A percentile compares a stretch with the other conserved stretches of the same genome.
Evolutionary conservation across 2,113 vertebrate species (phyloP).

Genomic region (Pandion haliaetus): DNA sequence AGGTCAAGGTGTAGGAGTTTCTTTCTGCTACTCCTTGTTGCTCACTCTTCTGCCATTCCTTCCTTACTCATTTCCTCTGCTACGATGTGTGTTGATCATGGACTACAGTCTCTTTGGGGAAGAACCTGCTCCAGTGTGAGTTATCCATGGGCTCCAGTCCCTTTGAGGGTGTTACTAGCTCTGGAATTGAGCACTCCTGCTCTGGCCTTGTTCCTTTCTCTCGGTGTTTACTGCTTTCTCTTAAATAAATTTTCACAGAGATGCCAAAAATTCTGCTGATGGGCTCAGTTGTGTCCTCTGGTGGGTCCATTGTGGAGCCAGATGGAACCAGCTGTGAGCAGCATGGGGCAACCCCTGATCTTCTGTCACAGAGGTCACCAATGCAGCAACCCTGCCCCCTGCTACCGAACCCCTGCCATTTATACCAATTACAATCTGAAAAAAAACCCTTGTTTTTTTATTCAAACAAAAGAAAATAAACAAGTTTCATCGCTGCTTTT

Average conservation of each 20-base stretch:
- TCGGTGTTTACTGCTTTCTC: background rate
- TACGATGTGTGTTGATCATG: background rate
- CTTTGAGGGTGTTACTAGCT: background rate
- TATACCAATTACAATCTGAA: background rate
- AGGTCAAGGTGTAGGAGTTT: background rate
- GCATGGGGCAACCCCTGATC: background rate
- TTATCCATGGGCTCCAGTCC: background rate
- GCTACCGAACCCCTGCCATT: background rate
- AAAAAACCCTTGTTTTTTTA: background rate
- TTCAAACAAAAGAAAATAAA: background rate
- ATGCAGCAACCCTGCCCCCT: rapidly evolving
- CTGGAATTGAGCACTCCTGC: background rate
- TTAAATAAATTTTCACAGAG: background rate
- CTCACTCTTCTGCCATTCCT: background rate
- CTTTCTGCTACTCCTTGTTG: background rate
- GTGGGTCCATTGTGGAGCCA: background rate
- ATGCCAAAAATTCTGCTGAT: background rate
- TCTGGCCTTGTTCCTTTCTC: background rate
- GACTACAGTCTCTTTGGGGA: background rate
- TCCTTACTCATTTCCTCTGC: background rate
- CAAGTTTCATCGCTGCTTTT: background rate
- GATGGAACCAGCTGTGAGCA: background rate
- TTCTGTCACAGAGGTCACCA: background rate
- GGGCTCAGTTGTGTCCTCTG: background rate
- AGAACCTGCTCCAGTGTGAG: background rate